A percentile compares a stretch with the other conserved stretches of the same genome.
phyloP scores from a whole-genome alignment of 2,888 invertebrate genomes.

The Megamerina dolium region DNA sequence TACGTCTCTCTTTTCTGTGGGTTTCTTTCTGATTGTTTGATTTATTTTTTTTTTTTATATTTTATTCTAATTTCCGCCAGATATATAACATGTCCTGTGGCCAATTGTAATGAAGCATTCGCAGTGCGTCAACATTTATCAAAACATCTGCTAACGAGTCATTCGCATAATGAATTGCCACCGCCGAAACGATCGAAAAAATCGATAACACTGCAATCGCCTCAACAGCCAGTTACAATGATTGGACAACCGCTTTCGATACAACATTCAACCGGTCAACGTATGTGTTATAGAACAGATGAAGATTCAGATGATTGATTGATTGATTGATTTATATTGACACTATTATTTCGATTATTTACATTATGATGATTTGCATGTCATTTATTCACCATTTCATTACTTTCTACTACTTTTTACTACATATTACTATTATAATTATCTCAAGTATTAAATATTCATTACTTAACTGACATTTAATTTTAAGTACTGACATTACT shows the following conservation, averaged over 20 bases:
- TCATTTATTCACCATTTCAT: too few relatives aligned
- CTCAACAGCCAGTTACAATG: constrained; percentile 46
- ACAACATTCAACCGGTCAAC: constrained; percentile 46
- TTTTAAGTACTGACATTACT: too few relatives aligned
- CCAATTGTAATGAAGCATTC: constrained; percentile 48
- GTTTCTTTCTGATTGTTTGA: too few relatives aligned
- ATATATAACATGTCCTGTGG: constrained; percentile 47
- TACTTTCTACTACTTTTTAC: too few relatives aligned
- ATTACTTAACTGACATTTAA: too few relatives aligned
- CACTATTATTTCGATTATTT: too few relatives aligned
- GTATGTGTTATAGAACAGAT: constrained; percentile 32
- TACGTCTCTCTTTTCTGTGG: constrained; percentile 3
- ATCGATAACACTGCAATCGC: constrained; percentile 37
- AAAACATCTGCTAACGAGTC: constrained; percentile 48
- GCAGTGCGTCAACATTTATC: constrained; percentile 49
- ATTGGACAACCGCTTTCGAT: constrained; percentile 46
- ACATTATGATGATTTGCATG: too few relatives aligned
- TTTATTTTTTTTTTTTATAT: constrained; percentile 7
- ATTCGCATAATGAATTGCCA: constrained; percentile 48
- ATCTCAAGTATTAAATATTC: too few relatives aligned
- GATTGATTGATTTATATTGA: too few relatives aligned
- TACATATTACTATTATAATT: too few relatives aligned
- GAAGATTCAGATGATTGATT: too few relatives aligned
- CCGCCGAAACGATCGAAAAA: constrained; percentile 49
- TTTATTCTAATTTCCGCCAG: constrained; percentile 28